Conservation (phyloP, 2,797 vertebrate genomes). For the Moxostoma hubbsi region DNA sequence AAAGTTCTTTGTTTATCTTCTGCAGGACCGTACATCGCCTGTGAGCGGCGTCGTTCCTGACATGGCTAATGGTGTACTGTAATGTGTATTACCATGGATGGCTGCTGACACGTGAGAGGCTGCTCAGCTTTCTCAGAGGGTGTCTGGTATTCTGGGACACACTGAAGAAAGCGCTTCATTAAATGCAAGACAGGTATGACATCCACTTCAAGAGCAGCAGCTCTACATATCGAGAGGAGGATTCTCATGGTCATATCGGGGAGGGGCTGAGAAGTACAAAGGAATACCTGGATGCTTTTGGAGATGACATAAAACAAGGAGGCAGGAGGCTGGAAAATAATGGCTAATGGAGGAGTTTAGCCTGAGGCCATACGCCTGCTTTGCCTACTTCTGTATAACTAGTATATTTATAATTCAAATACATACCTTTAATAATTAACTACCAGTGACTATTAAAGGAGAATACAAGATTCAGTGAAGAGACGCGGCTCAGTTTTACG, state of each 20-base stretch:
- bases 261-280: slow-evolving; percentile 93
- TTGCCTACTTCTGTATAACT: slow-evolving; percentile 99
- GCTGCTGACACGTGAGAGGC: slow-evolving; percentile 94
- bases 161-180: slow-evolving; percentile 99
- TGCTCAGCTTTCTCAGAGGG: slow-evolving; percentile 88
- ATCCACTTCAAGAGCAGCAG: slow-evolving; percentile 96
- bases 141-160: slow-evolving; percentile 96
- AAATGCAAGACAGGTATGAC: slow-evolving; percentile 99
- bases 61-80: slow-evolving; percentile 99
- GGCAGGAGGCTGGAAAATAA: slow-evolving; percentile 98
- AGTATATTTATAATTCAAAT: slow-evolving; percentile 99
- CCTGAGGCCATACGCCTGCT: slow-evolving; percentile 98
- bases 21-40: slow-evolving; percentile 73
- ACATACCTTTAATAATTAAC: slow-evolving; percentile 99
- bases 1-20: slow-evolving; percentile 74
- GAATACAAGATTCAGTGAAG: slow-evolving; percentile 92
- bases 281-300: slow-evolving; percentile 93
- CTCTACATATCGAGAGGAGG: slow-evolving; percentile 93
- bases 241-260: slow-evolving; percentile 88
- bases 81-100: slow-evolving; percentile 89
- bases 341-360: slow-evolving; percentile 99
- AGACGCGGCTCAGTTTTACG: slow-evolving; percentile 83
- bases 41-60: slow-evolving; percentile 93
- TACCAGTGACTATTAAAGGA: slow-evolving; percentile 96
- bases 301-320: slow-evolving; percentile 95